Evolutionary conservation across 2,797 vertebrate species (phyloP).

Genomic region (Enteromius anoplus): DNA sequence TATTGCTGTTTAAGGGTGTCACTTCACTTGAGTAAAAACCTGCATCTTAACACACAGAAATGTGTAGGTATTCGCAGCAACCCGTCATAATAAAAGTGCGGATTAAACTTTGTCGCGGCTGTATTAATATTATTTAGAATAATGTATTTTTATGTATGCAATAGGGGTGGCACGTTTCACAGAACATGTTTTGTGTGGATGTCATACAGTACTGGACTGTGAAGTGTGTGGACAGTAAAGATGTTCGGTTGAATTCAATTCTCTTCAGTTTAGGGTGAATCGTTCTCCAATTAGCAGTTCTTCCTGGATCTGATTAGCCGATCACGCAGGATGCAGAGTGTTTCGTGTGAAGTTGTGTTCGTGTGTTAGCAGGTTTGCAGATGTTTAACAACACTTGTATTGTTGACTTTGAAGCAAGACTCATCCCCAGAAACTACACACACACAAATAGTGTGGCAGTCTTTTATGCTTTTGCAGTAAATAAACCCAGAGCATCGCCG

Average conservation of each 20-base stretch:
- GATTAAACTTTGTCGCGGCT: too few species aligned
- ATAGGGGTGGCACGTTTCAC: too few species aligned
- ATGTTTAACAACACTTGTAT: neutral
- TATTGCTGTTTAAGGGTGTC: too few species aligned
- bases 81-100: too few species aligned
- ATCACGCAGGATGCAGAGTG: conserved; percentile 28
- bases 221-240: neutral
- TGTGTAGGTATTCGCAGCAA: too few species aligned
- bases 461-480: neutral
- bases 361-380: neutral
- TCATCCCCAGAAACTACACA: conserved; percentile 4
- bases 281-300: conserved; percentile 33
- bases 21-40: too few species aligned
- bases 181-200: too few species aligned
- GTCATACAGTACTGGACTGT: neutral
- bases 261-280: conserved; percentile 1
- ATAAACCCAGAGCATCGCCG: neutral
- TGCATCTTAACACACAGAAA: too few species aligned
- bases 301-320: conserved; percentile 34
- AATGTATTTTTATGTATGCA: too few species aligned
- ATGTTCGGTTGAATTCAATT: too few species aligned
- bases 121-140: too few species aligned
- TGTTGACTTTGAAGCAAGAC: neutral
- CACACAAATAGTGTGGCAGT: too few species aligned
- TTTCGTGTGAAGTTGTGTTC: conserved; percentile 16